A percentile compares a stretch with the other conserved stretches of the same genome.
phyloP scores from a whole-genome alignment of 1,140 invertebrate species.

The Ceratosolen fusciceps region DNA sequence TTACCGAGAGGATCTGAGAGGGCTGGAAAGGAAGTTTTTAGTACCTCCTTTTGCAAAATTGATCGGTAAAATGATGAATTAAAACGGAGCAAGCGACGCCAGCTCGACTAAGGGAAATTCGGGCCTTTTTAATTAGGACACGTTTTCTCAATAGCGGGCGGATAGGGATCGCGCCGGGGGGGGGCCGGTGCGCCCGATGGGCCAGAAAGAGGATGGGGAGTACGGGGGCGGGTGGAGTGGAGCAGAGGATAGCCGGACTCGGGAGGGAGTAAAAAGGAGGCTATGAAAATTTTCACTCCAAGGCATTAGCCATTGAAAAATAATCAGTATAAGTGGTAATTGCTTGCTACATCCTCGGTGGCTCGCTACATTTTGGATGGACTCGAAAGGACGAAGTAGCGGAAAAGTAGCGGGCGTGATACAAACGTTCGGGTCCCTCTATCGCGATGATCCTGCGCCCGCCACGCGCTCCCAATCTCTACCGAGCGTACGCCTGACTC shows the following conservation, averaged over 20 bases:
- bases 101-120: no score
- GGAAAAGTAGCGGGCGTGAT: not conserved
- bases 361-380: slow-evolving; percentile 3
- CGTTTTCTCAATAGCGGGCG: no score
- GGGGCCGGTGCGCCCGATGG: no score
- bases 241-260: no score
- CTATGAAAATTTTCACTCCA: slow-evolving; percentile 34
- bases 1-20: no score
- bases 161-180: no score
- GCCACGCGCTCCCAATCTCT: slow-evolving; percentile 2
- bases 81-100: no score
- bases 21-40: no score
- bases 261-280: slow-evolving; percentile 13
- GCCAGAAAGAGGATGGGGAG: no score
- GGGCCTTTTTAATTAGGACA: not conserved
- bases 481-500: slow-evolving; percentile 5
- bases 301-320: slow-evolving; percentile 53
- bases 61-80: no score
- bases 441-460: slow-evolving; percentile 1
- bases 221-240: no score
- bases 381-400: not conserved
- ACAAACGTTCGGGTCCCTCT: not conserved
- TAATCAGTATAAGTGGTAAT: slow-evolving; percentile 58
- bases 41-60: no score
- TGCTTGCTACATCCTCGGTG: slow-evolving; percentile 48